Evolutionary conservation across 2,888 invertebrate genomes (phyloP).

Genomic region (Cistogaster globosa): DNA sequence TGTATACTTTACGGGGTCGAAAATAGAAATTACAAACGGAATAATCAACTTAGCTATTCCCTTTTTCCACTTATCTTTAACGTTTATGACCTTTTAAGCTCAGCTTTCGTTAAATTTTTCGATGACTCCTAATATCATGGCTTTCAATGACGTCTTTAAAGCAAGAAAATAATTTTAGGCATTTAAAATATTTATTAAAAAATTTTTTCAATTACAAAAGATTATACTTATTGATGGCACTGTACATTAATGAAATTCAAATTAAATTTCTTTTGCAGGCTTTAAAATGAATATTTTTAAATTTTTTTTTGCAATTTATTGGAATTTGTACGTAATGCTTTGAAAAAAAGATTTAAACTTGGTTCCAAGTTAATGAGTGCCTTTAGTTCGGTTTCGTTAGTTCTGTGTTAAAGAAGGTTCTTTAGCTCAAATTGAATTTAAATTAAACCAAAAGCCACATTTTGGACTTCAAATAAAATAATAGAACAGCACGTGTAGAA

Average conservation of each 20-base stretch:
- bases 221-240: neutral
- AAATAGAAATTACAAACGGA: no score
- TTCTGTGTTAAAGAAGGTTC: neutral
- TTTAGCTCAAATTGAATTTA: neutral
- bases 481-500: neutral
- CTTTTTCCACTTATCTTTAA: no score
- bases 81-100: no score
- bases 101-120: no score
- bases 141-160: no score
- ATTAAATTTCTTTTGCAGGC: slow-evolving; percentile 6
- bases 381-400: slow-evolving; percentile 47
- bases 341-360: slow-evolving; percentile 16
- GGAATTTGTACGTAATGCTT: slow-evolving; percentile 26
- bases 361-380: neutral
- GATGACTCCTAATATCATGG: no score
- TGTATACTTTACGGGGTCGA: no score
- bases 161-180: no score
- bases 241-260: slow-evolving; percentile 15
- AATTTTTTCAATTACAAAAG: no score
- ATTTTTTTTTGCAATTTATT: slow-evolving; percentile 1
- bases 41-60: no score
- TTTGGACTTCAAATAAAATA: neutral
- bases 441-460: neutral
- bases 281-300: neutral
- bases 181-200: no score